Evolutionary conservation across 64 coral and sea anemone species (phyloP).

Genomic region (Montipora capricornis): DNA sequence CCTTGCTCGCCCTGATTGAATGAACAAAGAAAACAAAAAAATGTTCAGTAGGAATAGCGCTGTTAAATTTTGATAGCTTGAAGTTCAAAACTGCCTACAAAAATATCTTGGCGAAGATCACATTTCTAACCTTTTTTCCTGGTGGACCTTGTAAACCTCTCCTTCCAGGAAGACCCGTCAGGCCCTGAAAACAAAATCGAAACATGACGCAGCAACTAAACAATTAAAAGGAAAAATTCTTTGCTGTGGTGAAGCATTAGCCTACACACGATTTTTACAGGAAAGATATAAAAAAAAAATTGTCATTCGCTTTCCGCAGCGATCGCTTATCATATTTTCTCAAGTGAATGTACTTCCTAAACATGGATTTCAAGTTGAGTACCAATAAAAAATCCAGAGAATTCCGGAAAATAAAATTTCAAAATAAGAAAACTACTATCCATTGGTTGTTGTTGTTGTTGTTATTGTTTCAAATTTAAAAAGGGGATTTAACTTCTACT

Average conservation of each 20-base stretch:
- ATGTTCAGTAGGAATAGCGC: not conserved
- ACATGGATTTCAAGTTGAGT: too few relatives aligned
- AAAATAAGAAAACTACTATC: too few relatives aligned
- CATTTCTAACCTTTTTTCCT: slow-evolving; percentile 1
- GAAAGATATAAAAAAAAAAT: too few relatives aligned
- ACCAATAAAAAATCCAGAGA: too few relatives aligned
- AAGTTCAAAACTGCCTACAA: not conserved
- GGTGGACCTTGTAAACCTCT: slow-evolving; percentile 2
- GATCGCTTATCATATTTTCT: too few relatives aligned
- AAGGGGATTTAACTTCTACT: not conserved
- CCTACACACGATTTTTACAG: too few relatives aligned
- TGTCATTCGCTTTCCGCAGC: too few relatives aligned
- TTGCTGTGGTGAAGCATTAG: too few relatives aligned
- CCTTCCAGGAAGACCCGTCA: not conserved
- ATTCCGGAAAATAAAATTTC: too few relatives aligned
- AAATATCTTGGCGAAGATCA: not conserved
- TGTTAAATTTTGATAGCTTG: not conserved
- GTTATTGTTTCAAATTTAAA: not conserved
- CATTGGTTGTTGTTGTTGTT: not conserved
- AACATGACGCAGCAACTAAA: not conserved
- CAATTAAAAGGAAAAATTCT: too few relatives aligned
- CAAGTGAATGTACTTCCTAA: too few relatives aligned
- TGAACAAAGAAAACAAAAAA: not conserved
- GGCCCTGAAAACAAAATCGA: not conserved
- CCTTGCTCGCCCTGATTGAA: slow-evolving; percentile 18